Evolutionary conservation across 2,797 vertebrate species (phyloP).

Genomic region (Enteromius paludinosus): DNA sequence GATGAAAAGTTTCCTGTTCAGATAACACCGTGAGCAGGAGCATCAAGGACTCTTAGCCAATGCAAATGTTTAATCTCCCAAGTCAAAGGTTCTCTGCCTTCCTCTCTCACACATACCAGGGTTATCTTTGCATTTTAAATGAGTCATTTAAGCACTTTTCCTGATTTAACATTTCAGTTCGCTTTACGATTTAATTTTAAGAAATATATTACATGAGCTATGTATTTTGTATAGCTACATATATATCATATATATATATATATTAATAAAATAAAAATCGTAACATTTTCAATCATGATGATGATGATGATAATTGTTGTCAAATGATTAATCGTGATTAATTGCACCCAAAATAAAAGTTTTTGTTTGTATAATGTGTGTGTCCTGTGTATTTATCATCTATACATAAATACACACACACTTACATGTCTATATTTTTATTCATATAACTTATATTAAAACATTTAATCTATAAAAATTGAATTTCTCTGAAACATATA

Average conservation of each 20-base stretch:
- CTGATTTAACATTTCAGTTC: neutral
- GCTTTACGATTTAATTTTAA: neutral
- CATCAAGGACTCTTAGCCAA: conserved; percentile 5
- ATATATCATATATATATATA: too few relatives aligned
- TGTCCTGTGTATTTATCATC: too few relatives aligned
- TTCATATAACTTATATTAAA: too few relatives aligned
- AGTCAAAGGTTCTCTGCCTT: neutral
- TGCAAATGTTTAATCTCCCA: conserved; percentile 23
- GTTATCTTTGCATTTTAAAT: neutral
- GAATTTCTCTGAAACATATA: too few relatives aligned
- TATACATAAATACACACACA: too few relatives aligned
- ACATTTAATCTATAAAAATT: too few relatives aligned
- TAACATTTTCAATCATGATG: neutral
- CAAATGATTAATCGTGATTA: too few relatives aligned
- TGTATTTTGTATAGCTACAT: too few relatives aligned
- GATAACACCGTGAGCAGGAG: neutral
- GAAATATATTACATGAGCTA: neutral
- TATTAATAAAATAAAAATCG: neutral
- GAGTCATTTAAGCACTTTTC: neutral
- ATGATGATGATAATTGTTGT: too few relatives aligned
- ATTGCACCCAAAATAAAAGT: too few relatives aligned
- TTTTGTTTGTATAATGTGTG: too few relatives aligned
- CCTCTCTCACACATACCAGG: neutral
- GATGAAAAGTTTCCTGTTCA: neutral
- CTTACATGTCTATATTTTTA: too few relatives aligned